Evolutionary conservation across 2,888 invertebrate genomes (phyloP).

Genomic region (Noctua pronuba): DNA sequence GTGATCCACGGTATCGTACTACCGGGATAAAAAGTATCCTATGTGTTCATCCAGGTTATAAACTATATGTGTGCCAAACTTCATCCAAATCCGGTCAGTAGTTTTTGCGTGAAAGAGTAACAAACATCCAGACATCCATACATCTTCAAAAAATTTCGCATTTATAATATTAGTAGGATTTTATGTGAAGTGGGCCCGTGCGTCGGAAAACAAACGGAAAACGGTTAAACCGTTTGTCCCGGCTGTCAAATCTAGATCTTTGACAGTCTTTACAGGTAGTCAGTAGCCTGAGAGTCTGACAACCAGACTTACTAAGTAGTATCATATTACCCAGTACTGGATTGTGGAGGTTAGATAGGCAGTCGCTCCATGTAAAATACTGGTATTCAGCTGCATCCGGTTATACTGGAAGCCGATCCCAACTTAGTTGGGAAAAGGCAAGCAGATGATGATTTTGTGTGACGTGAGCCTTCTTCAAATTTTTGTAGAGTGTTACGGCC

Average conservation of each 20-base stretch:
- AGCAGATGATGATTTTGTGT: too few relatives aligned
- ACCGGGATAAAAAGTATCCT: too few relatives aligned
- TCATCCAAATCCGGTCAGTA: too few relatives aligned
- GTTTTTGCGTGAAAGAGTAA: too few relatives aligned
- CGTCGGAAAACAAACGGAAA: too few relatives aligned
- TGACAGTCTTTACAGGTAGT: background rate
- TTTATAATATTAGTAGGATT: too few relatives aligned
- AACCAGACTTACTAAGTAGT: background rate
- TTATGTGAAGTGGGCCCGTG: background rate
- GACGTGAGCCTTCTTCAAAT: conserved; percentile 12
- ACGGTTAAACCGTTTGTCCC: too few relatives aligned
- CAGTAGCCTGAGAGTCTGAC: background rate
- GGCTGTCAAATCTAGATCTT: background rate
- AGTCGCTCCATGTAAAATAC: background rate
- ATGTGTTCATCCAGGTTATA: too few relatives aligned
- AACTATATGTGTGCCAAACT: too few relatives aligned
- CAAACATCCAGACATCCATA: too few relatives aligned
- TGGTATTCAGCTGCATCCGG: background rate
- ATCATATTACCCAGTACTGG: background rate
- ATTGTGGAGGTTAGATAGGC: background rate
- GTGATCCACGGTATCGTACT: too few relatives aligned
- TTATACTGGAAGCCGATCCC: background rate
- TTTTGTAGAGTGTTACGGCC: background rate
- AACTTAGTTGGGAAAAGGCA: background rate
- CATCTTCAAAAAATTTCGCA: too few relatives aligned